A percentile compares a stretch with the other conserved stretches of the same genome.
Evolutionary conservation across 2,113 vertebrate species (phyloP).

Genomic region (Corythoichthys haematopterus): DNA sequence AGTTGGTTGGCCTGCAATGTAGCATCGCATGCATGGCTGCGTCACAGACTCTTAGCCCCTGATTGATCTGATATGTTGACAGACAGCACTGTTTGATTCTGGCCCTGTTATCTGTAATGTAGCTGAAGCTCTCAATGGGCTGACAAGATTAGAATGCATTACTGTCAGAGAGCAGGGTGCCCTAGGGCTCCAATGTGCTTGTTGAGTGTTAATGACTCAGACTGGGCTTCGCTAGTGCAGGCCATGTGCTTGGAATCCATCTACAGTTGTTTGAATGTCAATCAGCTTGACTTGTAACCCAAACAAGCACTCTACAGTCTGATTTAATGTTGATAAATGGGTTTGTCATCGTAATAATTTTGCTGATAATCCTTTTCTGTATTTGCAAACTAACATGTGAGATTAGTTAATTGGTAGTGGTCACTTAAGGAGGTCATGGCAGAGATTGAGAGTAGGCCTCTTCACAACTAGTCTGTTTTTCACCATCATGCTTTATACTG

Average conservation of each 20-base stretch:
- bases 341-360: slow-evolving; percentile 18
- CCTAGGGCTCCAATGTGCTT: slow-evolving; percentile 56
- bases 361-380: slow-evolving; percentile 26
- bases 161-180: slow-evolving; percentile 61
- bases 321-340: slow-evolving; percentile 37
- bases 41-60: slow-evolving; percentile 44
- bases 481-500: neutral
- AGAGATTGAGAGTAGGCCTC: neutral
- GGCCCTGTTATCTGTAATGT: slow-evolving; percentile 70
- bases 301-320: slow-evolving; percentile 29
- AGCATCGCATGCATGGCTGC: slow-evolving; percentile 33
- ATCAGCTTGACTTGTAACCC: slow-evolving; percentile 38
- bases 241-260: slow-evolving; percentile 52
- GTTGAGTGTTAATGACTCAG: slow-evolving; percentile 68
- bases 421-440: slow-evolving; percentile 12
- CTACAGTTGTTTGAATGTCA: slow-evolving; percentile 48
- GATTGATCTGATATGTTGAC: slow-evolving; percentile 69
- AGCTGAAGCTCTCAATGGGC: slow-evolving; percentile 65
- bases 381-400: slow-evolving; percentile 12
- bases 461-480: slow-evolving; percentile 15
- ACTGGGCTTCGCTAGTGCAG: slow-evolving; percentile 43
- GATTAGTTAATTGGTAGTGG: slow-evolving; percentile 7
- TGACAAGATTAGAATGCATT: slow-evolving; percentile 73
- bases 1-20: slow-evolving; percentile 28
- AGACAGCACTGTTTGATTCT: slow-evolving; percentile 59